Evolutionary conservation across 2,113 vertebrate genomes (phyloP).

Genomic region (Bubo blakistoni): DNA sequence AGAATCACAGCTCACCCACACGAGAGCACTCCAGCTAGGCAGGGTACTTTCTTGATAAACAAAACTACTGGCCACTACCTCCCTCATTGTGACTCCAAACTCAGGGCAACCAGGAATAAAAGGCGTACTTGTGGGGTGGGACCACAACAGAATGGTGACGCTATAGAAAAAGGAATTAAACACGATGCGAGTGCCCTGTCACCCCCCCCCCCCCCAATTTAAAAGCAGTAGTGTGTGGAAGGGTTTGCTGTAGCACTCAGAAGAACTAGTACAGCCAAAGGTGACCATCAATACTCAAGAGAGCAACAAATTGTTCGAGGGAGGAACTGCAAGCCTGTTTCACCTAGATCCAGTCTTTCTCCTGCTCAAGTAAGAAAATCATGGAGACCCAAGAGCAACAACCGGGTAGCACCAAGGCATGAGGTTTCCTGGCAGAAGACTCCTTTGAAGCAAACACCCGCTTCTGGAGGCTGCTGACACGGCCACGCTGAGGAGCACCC

Average conservation of each 20-base stretch:
- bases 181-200: fast-evolving
- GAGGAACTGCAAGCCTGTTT: background rate
- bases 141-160: background rate
- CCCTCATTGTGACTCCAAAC: background rate
- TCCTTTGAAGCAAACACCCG: background rate
- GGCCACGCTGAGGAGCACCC: fast-evolving
- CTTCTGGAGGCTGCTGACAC: background rate
- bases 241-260: background rate
- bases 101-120: background rate
- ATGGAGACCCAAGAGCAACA: background rate
- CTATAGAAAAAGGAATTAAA: background rate
- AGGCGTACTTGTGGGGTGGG: background rate
- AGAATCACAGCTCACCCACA: background rate
- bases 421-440: background rate
- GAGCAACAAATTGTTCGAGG: background rate
- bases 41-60: background rate
- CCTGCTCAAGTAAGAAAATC: background rate
- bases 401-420: background rate
- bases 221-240: background rate
- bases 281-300: background rate
- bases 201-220: background rate
- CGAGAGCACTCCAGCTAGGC: background rate
- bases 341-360: background rate
- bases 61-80: background rate
- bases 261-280: background rate